Evolutionary conservation across 2,888 invertebrate species (phyloP).

Genomic region (Heliconius sara): DNA sequence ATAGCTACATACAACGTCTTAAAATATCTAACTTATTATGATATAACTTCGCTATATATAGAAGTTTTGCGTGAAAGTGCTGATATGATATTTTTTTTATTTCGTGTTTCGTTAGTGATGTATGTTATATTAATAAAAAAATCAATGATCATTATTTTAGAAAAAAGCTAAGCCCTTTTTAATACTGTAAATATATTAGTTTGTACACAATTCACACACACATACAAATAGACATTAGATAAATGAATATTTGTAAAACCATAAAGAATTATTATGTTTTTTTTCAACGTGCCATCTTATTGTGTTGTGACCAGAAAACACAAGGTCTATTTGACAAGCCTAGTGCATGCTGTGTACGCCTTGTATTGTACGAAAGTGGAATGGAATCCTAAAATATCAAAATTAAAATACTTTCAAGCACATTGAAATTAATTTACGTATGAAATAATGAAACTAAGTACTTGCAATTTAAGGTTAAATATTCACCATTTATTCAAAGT

Average conservation of each 20-base stretch:
- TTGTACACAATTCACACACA: not conserved
- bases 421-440: not conserved
- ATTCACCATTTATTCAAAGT: not conserved
- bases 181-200: slow-evolving; percentile 10
- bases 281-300: slow-evolving; percentile 15
- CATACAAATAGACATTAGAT: slow-evolving; percentile 5
- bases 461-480: not conserved
- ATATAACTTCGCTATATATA: not conserved
- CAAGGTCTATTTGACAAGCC: slow-evolving; percentile 41
- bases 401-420: not conserved
- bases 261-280: not conserved
- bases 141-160: not conserved
- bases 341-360: slow-evolving; percentile 50
- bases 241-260: not conserved
- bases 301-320: slow-evolving; percentile 38
- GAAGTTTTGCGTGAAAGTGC: slow-evolving; percentile 3
- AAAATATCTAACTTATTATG: not conserved
- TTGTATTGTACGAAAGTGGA: slow-evolving; percentile 58
- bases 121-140: not conserved
- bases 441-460: not conserved
- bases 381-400: slow-evolving; percentile 49
- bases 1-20: not conserved
- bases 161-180: slow-evolving; percentile 17
- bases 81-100: not conserved
- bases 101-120: slow-evolving; percentile 8